Evolutionary conservation across 2,888 invertebrate genomes (phyloP).

Genomic region (Odontocolon sp.): DNA sequence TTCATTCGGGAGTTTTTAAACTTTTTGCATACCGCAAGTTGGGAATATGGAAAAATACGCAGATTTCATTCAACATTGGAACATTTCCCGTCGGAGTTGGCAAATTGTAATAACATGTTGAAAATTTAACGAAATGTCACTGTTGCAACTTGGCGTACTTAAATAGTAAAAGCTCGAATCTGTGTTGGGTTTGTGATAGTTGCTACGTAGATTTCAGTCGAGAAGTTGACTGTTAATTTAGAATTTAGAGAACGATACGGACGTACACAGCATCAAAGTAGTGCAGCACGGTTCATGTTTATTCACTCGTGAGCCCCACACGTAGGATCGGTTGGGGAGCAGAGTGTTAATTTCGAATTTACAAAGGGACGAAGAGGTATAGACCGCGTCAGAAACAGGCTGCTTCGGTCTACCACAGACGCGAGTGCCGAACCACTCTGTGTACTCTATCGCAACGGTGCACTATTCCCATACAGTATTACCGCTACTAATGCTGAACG

Average conservation of each 20-base stretch:
- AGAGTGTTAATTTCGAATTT: conserved; percentile 54
- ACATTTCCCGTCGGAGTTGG: too few relatives aligned
- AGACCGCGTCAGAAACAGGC: conserved; percentile 33
- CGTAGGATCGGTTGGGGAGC: background rate
- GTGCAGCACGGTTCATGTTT: background rate
- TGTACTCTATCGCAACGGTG: conserved; percentile 29
- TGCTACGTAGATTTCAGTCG: background rate
- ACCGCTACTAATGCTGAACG: conserved; percentile 5
- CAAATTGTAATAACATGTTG: too few relatives aligned
- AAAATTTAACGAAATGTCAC: too few relatives aligned
- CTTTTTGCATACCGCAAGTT: too few relatives aligned
- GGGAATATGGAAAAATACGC: too few relatives aligned
- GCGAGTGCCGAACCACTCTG: conserved; percentile 36
- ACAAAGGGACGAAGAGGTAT: conserved; percentile 36
- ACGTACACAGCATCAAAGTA: conserved; percentile 28
- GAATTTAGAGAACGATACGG: background rate
- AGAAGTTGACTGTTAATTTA: conserved; percentile 10
- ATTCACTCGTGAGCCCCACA: conserved; percentile 1
- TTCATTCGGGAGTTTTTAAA: too few relatives aligned
- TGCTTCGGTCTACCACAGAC: conserved; percentile 37
- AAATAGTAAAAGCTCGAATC: too few relatives aligned
- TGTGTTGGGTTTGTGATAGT: background rate
- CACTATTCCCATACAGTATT: background rate
- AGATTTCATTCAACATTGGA: too few relatives aligned
- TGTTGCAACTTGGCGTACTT: too few relatives aligned